These are phyloP conservation scores for Agonopterix alstromeriana DNA, from an alignment of 2,888 invertebrate species.

Conservation along the genomic window DNA sequence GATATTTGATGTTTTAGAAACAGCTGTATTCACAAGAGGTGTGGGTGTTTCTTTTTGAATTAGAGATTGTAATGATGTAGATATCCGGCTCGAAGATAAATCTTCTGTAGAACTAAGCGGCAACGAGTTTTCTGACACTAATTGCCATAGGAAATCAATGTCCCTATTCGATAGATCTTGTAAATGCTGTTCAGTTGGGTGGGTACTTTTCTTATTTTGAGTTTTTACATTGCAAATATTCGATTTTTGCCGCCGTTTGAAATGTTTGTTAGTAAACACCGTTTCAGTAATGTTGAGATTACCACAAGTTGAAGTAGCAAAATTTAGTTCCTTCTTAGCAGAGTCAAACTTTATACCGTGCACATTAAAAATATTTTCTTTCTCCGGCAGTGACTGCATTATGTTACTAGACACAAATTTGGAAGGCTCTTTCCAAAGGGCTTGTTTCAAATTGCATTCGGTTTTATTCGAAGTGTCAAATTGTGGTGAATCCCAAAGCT, in stretches of 20 bases:
- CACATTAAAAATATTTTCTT: slow-evolving; percentile 48
- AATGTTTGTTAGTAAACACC: slow-evolving; percentile 15
- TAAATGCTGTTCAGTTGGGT: slow-evolving; percentile 37
- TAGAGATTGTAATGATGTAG: slow-evolving; percentile 63
- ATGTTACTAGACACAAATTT: slow-evolving; percentile 62
- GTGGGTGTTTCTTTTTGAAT: slow-evolving; percentile 54
- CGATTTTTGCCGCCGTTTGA: slow-evolving; percentile 39
- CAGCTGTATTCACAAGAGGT: slow-evolving; percentile 28
- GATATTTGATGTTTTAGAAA: slow-evolving; percentile 48
- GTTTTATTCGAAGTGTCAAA: slow-evolving; percentile 45
- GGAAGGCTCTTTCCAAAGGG: slow-evolving; percentile 68
- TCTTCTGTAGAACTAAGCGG: slow-evolving; percentile 46
- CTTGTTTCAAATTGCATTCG: slow-evolving; percentile 52
- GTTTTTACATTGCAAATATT: slow-evolving; percentile 29
- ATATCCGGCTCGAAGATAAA: slow-evolving; percentile 48
- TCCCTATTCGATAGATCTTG: slow-evolving; percentile 60
- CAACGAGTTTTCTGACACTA: slow-evolving; percentile 56
- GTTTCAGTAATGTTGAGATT: slow-evolving; percentile 15
- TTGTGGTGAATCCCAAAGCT: slow-evolving; percentile 65
- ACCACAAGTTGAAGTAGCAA: slow-evolving; percentile 21
- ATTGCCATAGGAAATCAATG: slow-evolving; percentile 62
- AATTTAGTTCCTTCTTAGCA: slow-evolving; percentile 36
- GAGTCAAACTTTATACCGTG: slow-evolving; percentile 42
- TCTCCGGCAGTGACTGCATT: slow-evolving; percentile 59
- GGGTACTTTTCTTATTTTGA: slow-evolving; percentile 42